A percentile compares a stretch with the other conserved stretches of the same genome.
Evolutionary conservation across 2,113 vertebrate genomes (phyloP).

Genomic region (Pleuronectes platessa): DNA sequence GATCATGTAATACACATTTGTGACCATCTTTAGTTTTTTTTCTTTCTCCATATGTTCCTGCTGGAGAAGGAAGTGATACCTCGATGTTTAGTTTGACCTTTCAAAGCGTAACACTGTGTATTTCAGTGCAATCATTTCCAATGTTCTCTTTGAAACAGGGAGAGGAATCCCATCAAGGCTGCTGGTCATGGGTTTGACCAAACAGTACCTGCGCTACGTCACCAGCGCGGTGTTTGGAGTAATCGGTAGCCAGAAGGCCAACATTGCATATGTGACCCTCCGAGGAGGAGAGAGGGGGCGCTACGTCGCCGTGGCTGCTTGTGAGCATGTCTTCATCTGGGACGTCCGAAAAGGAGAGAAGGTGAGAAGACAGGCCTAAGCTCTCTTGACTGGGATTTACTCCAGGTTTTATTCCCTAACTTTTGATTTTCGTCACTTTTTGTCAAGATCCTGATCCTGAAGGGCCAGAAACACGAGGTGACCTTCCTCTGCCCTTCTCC

Average conservation of each 20-base stretch:
- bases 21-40: too few relatives aligned
- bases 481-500: slow-evolving; percentile 91
- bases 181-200: slow-evolving; percentile 91
- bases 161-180: not conserved
- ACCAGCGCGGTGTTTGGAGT: slow-evolving; percentile 90
- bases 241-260: slow-evolving; percentile 90
- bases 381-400: not conserved
- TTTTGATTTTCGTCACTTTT: not conserved
- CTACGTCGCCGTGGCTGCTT: slow-evolving; percentile 91
- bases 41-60: too few relatives aligned
- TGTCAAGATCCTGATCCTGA: slow-evolving; percentile 90
- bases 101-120: not conserved
- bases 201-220: slow-evolving; percentile 93
- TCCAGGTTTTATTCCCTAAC: not conserved
- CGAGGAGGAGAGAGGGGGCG: slow-evolving; percentile 90
- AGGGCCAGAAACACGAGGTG: slow-evolving; percentile 92
- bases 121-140: not conserved
- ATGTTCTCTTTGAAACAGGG: slow-evolving; percentile 17
- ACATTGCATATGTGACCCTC: slow-evolving; percentile 86
- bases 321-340: slow-evolving; percentile 97
- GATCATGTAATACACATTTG: too few relatives aligned
- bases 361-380: slow-evolving; percentile 73
- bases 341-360: slow-evolving; percentile 94
- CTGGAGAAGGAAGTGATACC: too few relatives aligned
- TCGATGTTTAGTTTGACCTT: not conserved